Conservation (phyloP, 2,113 vertebrate genomes). For the Elanus axillaris region DNA sequence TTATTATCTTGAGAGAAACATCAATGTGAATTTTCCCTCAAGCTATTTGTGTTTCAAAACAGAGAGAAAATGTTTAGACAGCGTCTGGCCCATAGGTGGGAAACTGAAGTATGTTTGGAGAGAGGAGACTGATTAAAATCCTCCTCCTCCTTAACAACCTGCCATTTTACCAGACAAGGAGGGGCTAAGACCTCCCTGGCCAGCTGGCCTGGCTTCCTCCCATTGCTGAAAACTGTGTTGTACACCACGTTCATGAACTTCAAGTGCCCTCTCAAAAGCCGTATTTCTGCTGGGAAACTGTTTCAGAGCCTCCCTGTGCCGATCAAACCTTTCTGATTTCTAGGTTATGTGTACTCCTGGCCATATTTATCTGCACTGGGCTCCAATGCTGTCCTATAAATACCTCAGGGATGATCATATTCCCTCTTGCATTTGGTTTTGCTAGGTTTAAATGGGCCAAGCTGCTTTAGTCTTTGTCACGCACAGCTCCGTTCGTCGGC, state of each 20-base stretch:
- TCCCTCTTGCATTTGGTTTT: conserved; percentile 39
- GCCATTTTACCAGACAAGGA: background rate
- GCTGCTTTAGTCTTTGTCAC: background rate
- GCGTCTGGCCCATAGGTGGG: background rate
- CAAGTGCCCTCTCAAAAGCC: background rate
- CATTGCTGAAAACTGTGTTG: background rate
- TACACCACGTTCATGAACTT: background rate
- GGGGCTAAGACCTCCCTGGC: background rate
- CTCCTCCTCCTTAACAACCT: background rate
- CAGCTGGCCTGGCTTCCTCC: background rate
- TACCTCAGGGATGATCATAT: conserved; percentile 8
- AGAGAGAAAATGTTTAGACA: background rate
- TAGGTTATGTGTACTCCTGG: conserved; percentile 35
- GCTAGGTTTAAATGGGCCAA: conserved; percentile 43
- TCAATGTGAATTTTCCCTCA: background rate
- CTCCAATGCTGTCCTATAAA: conserved; percentile 40
- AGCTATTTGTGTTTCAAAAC: background rate
- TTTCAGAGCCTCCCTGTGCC: background rate
- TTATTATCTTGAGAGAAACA: background rate
- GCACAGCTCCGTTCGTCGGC: background rate
- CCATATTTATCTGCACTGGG: conserved; percentile 27
- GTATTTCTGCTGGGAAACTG: background rate
- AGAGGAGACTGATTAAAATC: background rate
- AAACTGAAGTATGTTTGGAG: background rate
- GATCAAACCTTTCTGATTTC: background rate